These are phyloP conservation scores for Astyanax mexicanus DNA, from an alignment of 2,797 vertebrate genomes.

Conservation along the genomic window DNA sequence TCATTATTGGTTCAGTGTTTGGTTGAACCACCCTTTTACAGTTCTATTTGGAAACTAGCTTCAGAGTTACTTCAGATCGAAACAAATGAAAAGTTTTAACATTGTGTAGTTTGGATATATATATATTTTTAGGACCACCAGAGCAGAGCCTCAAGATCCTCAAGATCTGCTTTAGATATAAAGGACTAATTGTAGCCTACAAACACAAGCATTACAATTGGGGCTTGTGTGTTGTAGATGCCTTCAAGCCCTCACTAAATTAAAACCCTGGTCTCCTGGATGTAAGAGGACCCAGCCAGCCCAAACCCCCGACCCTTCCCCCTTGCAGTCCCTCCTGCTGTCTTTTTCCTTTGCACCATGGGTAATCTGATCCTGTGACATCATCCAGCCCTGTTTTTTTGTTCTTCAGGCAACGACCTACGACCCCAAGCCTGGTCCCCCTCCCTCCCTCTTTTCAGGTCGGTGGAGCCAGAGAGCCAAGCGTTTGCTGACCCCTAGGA, in stretches of 20 bases:
- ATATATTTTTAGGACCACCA: too few species aligned
- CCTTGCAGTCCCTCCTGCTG: slow-evolving; percentile 61
- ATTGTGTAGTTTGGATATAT: too few species aligned
- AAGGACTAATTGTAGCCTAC: neutral
- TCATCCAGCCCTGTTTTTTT: slow-evolving; percentile 52
- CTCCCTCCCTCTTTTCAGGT: slow-evolving; percentile 43
- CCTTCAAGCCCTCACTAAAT: too few species aligned
- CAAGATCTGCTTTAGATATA: neutral
- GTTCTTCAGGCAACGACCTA: slow-evolving; percentile 50
- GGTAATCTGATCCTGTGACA: slow-evolving; percentile 57
- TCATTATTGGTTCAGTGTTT: too few species aligned
- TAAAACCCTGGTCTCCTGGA: neutral
- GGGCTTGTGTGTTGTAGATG: neutral
- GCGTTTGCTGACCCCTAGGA: slow-evolving; percentile 45
- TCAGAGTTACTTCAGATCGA: too few species aligned
- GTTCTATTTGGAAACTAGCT: neutral
- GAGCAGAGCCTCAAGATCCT: too few species aligned
- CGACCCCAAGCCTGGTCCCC: slow-evolving; percentile 32
- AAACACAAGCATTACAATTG: neutral
- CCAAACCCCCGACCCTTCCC: slow-evolving; percentile 33
- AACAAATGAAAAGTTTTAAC: too few species aligned
- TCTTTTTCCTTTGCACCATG: slow-evolving; percentile 52
- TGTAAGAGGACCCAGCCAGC: neutral
- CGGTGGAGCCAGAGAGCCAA: slow-evolving; percentile 47
- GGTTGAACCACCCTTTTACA: neutral